These are phyloP conservation scores for Liasis olivaceus DNA, from an alignment of 2,797 vertebrate genomes.

Conservation along the genomic window DNA sequence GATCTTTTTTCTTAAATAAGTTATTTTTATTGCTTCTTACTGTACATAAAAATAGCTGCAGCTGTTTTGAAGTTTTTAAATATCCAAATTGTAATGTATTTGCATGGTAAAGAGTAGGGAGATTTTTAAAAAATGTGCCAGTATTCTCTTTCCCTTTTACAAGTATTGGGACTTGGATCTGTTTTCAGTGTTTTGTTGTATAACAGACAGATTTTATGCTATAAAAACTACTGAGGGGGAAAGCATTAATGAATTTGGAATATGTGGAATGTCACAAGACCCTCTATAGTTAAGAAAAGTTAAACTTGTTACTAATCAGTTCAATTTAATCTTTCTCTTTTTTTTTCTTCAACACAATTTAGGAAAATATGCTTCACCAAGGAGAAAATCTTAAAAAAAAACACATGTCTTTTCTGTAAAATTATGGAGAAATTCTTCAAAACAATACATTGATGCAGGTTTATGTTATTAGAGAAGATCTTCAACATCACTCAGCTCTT, in stretches of 20 bases:
- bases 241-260: constrained; percentile 17
- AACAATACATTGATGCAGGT: not conserved
- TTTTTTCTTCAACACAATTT: not conserved
- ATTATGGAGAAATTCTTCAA: not conserved
- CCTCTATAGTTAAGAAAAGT: not conserved
- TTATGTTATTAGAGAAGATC: not conserved
- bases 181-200: constrained; percentile 39
- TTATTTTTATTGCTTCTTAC: constrained; percentile 48
- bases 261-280: constrained; percentile 17
- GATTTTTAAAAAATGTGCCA: constrained; percentile 27
- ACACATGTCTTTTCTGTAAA: constrained; percentile 23
- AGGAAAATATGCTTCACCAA: not conserved
- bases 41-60: constrained; percentile 12
- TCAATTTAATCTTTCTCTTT: not conserved
- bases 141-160: constrained; percentile 38
- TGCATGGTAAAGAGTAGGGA: constrained; percentile 44
- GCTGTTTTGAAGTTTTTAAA: constrained; percentile 12
- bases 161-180: constrained; percentile 37
- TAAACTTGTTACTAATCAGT: constrained; percentile 8
- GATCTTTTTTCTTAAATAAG: constrained; percentile 51
- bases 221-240: constrained; percentile 13
- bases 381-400: not conserved
- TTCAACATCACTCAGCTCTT: constrained; percentile 22
- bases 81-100: constrained; percentile 30
- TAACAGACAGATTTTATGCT: constrained; percentile 29